Evolutionary conservation across 2,888 invertebrate genomes (phyloP).

Genomic region (Heliconius charithonia): DNA sequence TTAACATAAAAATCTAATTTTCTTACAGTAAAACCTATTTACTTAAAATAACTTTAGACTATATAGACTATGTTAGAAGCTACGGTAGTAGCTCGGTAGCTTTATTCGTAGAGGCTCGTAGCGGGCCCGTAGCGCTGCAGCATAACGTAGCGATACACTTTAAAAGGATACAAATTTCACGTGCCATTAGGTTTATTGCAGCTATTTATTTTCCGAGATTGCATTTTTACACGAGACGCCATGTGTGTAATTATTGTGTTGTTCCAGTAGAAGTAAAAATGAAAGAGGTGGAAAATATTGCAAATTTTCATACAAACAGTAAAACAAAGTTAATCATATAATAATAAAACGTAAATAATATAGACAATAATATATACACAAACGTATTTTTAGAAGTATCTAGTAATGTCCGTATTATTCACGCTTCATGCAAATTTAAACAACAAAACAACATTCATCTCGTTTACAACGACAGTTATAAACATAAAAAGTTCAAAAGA

Average conservation of each 20-base stretch:
- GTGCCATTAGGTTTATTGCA: constrained; percentile 47
- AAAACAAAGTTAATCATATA: background rate
- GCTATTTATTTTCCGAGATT: constrained; percentile 47
- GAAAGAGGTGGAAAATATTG: background rate
- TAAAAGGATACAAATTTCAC: constrained; percentile 48
- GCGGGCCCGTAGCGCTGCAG: constrained; percentile 33
- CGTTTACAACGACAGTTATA: constrained; percentile 19
- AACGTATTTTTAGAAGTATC: background rate
- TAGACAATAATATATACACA: no score
- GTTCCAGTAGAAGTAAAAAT: background rate
- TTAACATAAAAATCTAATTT: background rate
- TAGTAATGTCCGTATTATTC: background rate
- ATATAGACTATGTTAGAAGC: background rate
- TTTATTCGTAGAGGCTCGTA: constrained; percentile 38
- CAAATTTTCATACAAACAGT: background rate
- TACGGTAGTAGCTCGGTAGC: background rate
- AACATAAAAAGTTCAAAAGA: constrained; percentile 17
- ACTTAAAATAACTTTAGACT: constrained; percentile 1
- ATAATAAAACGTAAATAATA: background rate
- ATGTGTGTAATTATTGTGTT: constrained; percentile 35
- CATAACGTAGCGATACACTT: constrained; percentile 43
- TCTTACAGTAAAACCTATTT: background rate
- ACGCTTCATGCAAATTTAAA: constrained; percentile 13
- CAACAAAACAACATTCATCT: constrained; percentile 10
- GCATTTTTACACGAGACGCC: constrained; percentile 39